Evolutionary conservation across 1,140 invertebrate genomes (phyloP), one percentile per base, ranked within the genome.

Genomic region (Brachionus paranguensis): DNA sequence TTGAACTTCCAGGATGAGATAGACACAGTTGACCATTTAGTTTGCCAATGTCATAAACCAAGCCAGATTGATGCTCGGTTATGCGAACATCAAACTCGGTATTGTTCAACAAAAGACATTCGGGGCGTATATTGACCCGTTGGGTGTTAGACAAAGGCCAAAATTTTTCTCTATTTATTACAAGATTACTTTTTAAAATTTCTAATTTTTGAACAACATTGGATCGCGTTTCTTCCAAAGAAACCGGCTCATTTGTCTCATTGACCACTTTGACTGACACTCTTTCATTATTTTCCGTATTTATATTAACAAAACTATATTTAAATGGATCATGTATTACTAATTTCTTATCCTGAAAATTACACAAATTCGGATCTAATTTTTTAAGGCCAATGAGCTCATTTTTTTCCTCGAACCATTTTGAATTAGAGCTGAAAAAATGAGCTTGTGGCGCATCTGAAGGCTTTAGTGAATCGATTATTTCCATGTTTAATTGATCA

Each of bases 81-180:
- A 79, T n/a, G 17, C 33, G 50, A 64, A 79, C 20, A 20, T 79
- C 50, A 81, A 64, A 81, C 24, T 68, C 53, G 6, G 53, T 81
- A 6, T 17, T 68, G 29, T 81, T 81, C 14, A 81, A 0, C 14
- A 81, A 17, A 4, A 81, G 14, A 81, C 78, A 81, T 10, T 60
- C 64, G 17, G 78, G 53, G 1, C 37, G n/a, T 2, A 81, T 41
- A 17, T 81, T 29, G 2, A 81, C 20, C n/a, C 78, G 29, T 10
- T 64, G 20, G 11, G 78, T 68, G n/a, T 20, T 33, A 2, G 78
- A 81, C n/a, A 81, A 81, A 14, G 50, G 50, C 78, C 78, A 81
- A 47, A 43, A 81, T 45, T 20, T 41, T 45, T 33, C n/a, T 17
- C 33, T 81, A n/a, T 10, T 20, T 10, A 81, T 14, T 14, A 64